These are phyloP conservation scores for Lycopodina hypogea DNA, from an alignment of 37 sponge, comb jelly and placozoan species.

Conservation along the genomic window DNA sequence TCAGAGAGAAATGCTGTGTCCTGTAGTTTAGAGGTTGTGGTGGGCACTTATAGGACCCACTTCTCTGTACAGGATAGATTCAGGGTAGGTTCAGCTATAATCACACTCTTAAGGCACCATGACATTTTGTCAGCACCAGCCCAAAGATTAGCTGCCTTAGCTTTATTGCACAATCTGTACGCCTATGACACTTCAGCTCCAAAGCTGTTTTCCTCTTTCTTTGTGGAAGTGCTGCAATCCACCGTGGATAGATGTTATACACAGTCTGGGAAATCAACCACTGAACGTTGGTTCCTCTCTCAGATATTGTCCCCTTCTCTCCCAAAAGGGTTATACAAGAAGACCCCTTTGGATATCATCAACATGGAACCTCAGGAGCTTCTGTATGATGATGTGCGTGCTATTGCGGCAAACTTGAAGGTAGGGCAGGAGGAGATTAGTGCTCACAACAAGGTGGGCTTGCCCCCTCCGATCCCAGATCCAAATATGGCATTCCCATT, in stretches of 20 bases:
- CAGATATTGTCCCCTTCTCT: constrained; percentile 57
- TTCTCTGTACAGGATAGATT: constrained; percentile 80
- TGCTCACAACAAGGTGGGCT: constrained; percentile 23
- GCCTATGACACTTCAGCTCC: constrained; percentile 61
- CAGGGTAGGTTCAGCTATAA: too few relatives aligned
- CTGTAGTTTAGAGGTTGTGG: constrained; percentile 76
- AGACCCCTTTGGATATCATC: constrained; percentile 58
- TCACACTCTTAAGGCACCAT: too few relatives aligned
- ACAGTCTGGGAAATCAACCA: constrained; percentile 2
- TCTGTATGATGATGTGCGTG: constrained; percentile 17
- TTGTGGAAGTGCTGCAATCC: constrained; percentile 66
- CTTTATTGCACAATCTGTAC: constrained; percentile 82
- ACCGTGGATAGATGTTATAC: constrained; percentile 26
- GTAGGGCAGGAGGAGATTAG: constrained; percentile 22
- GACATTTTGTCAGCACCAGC: too few relatives aligned
- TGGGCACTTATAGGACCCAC: constrained; percentile 56
- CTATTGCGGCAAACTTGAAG: constrained; percentile 17
- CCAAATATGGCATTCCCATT: constrained; percentile 26
- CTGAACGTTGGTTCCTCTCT: constrained; percentile 53
- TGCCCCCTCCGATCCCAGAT: constrained; percentile 57
- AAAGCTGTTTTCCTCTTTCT: constrained; percentile 85
- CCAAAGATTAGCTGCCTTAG: constrained; percentile 88
- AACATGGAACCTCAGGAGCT: constrained; percentile 26
- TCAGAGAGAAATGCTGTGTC: constrained; percentile 49
- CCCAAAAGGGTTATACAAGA: constrained; percentile 62